Base-by-base conservation (phyloP, 2,888 invertebrate genomes). In the Mellilla xanthometata region DNA sequence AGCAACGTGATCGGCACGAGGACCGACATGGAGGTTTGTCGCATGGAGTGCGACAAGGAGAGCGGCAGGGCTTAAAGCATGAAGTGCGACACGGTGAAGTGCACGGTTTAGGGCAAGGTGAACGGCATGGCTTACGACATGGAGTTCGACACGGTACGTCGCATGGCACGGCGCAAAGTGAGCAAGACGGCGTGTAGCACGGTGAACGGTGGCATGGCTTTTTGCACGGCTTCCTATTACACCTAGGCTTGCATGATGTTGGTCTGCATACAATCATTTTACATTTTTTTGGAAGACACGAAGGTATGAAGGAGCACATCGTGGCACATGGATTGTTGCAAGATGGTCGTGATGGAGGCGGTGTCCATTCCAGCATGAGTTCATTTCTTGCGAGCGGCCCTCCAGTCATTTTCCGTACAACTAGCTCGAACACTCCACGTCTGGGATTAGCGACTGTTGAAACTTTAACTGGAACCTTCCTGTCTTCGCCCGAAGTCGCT, bases 331-430 rank as follows among this genome's bases (percentile, higher is more conserved):
- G 68, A 5, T 45, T 35, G 7, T 59, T 59, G 35, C 77, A 78
- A 2, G 72, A 49, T n/a, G 69, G 58, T 3, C 76, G 68, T 7
- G 59, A 56, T 3, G 81, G 76, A 2, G 88, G 88, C 1, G 87
- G 88, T 3, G 81, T 82, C 88, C 88, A 89, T 62, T 89, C 88
- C 27, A 89, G 58, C 81, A 88, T 84, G 26, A 89, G 56, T 55
- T 89, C 88, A 52, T 87, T 87, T 51, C 62, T 85, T 6, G 88
- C 88, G 10, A 88, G 62, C 8, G 86, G 84, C 15, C 85, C 83
- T 13, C 86, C 87, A 11, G 64, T 81, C 44, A 87, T 64, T 64
- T 70, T 77, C 27, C 87, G 77, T 48, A 89, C 72, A 2, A 86
- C 82, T 40, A 89, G 53, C 64, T 89, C 88, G 52, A 88, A 89